Conservation (phyloP, 2,888 invertebrate genomes). For the Acanthosepion esculentum region DNA sequence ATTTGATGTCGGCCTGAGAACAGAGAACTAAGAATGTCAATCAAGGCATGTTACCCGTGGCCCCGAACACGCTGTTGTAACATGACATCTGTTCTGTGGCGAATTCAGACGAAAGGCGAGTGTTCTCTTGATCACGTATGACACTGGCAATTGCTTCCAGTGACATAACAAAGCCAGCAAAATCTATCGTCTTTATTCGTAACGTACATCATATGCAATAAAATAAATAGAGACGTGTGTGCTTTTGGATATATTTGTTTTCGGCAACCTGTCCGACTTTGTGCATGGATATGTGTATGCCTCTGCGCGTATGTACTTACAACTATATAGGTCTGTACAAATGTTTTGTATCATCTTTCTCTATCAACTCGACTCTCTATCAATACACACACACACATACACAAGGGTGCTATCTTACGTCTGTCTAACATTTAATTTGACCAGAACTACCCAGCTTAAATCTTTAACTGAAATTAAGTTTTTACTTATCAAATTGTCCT, state of each 20-base stretch:
- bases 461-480: too few relatives aligned
- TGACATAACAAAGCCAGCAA: background rate
- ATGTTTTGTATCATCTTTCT: background rate
- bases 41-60: background rate
- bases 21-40: background rate
- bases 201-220: background rate
- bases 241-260: background rate
- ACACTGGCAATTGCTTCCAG: constrained; percentile 33
- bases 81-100: background rate
- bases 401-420: too few relatives aligned
- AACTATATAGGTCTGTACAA: too few relatives aligned
- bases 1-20: background rate
- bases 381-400: too few relatives aligned
- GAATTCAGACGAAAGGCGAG: background rate
- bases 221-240: background rate
- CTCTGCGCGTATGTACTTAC: background rate
- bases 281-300: background rate
- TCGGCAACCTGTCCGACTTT: background rate
- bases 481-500: too few relatives aligned
- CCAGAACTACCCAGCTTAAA: too few relatives aligned
- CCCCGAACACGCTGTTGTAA: too few relatives aligned
- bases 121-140: background rate
- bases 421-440: too few relatives aligned
- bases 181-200: background rate
- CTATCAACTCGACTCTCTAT: background rate